phyloP scores from a whole-genome alignment of 2,113 vertebrate species.

The Chaetorhynchus papuensis region DNA sequence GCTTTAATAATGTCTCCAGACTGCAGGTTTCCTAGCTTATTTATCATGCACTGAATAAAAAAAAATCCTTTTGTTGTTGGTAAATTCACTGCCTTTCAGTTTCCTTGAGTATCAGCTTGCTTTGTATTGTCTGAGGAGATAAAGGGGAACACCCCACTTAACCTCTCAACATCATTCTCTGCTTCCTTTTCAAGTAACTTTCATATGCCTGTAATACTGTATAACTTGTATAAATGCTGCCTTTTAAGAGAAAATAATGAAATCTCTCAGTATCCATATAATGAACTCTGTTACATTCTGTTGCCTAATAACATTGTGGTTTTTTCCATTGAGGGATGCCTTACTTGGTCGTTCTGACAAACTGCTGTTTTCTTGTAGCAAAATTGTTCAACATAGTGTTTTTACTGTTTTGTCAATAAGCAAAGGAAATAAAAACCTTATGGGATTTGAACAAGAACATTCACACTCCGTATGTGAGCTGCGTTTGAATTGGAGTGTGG shows the following conservation, averaged over 20 bases:
- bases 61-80: slow-evolving; percentile 28
- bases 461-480: slow-evolving; percentile 65
- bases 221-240: slow-evolving; percentile 2
- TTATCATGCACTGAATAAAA: slow-evolving; percentile 21
- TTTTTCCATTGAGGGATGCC: slow-evolving; percentile 17
- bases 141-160: slow-evolving; percentile 33
- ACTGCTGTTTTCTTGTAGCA: slow-evolving; percentile 63
- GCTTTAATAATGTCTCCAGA: slow-evolving; percentile 40
- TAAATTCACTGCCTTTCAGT: slow-evolving; percentile 38
- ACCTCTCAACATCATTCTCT: slow-evolving; percentile 30
- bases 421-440: slow-evolving; percentile 63
- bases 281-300: slow-evolving; percentile 14
- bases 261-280: not conserved
- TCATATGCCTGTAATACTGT: not conserved
- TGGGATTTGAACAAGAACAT: slow-evolving; percentile 57
- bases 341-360: slow-evolving; percentile 44
- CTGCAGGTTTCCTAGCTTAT: slow-evolving; percentile 18
- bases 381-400: slow-evolving; percentile 52
- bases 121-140: slow-evolving; percentile 39
- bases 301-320: not conserved
- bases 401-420: slow-evolving; percentile 59
- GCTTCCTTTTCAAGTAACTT: slow-evolving; percentile 37
- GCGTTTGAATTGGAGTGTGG: slow-evolving; percentile 54
- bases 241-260: slow-evolving; percentile 36
- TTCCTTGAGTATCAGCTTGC: slow-evolving; percentile 18